Percentiles rank a stretch among this genome's conserved stretches.
Conservation (phyloP, 1,140 invertebrate species). For the Pristionchus pacificus region DNA sequence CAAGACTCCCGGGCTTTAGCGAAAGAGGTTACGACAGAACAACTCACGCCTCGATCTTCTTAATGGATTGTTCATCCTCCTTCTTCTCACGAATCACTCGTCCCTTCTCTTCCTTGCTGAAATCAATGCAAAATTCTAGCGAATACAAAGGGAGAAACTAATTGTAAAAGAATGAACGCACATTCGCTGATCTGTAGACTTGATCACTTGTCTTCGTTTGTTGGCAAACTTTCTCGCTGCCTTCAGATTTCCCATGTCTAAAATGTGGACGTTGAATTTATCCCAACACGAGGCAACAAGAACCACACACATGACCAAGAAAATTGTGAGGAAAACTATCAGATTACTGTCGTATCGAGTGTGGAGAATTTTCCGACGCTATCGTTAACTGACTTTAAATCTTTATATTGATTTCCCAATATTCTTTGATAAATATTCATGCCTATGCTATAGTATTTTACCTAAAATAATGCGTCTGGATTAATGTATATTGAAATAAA, state of each 20-base stretch:
- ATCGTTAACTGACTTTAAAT: too few relatives aligned
- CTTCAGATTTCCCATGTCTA: conserved; percentile 35
- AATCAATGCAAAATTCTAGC: conserved; percentile 26
- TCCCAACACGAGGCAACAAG: too few relatives aligned
- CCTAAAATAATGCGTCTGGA: too few relatives aligned
- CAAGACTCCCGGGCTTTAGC: conserved; percentile 1
- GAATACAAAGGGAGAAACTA: not conserved
- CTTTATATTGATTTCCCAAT: too few relatives aligned
- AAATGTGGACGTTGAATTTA: not conserved
- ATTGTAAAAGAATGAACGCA: conserved; percentile 26
- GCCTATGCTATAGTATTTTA: too few relatives aligned
- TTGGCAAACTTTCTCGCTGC: conserved; percentile 47
- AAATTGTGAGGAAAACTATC: too few relatives aligned
- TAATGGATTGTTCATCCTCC: conserved; percentile 51
- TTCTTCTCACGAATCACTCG: conserved; percentile 50
- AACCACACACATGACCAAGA: not conserved
- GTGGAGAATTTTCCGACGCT: too few relatives aligned
- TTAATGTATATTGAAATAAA: too few relatives aligned
- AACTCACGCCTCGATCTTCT: conserved; percentile 52
- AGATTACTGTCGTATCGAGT: too few relatives aligned
- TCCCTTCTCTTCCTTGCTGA: conserved; percentile 51
- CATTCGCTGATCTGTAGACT: conserved; percentile 53
- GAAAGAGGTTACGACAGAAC: not conserved
- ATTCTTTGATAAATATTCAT: too few relatives aligned
- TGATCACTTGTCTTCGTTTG: conserved; percentile 46